Percentiles rank a stretch among this genome's conserved stretches.
Evolutionary conservation across 2,113 vertebrate genomes (phyloP).

Genomic region (Corydoras sp.): DNA sequence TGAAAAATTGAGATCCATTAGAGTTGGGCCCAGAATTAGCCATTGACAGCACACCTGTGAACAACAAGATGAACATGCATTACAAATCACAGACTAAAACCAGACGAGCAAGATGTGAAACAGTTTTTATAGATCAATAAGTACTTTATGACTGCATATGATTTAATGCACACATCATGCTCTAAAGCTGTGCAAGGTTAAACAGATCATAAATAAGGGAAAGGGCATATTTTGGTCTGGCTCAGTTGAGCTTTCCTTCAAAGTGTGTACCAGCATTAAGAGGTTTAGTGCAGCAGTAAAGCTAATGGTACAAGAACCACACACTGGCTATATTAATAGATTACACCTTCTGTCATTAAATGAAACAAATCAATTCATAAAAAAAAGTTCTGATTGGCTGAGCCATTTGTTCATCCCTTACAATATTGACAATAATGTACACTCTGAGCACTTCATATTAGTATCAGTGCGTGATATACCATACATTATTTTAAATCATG

Average conservation of each 20-base stretch:
- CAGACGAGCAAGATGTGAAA: background rate
- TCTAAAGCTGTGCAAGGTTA: constrained; percentile 16
- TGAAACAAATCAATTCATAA: background rate
- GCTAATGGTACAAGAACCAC: background rate
- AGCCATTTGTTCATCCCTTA: no score
- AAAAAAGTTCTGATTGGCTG: background rate
- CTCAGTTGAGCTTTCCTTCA: constrained; percentile 18
- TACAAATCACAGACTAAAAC: constrained; percentile 9
- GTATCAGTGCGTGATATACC: no score
- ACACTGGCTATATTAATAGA: background rate
- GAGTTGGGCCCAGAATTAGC: constrained; percentile 92
- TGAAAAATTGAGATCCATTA: constrained; percentile 96
- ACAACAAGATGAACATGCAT: constrained; percentile 10
- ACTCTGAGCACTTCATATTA: no score
- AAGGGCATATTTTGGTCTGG: constrained; percentile 33
- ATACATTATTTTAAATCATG: no score
- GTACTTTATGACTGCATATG: constrained; percentile 11
- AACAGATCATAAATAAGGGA: background rate
- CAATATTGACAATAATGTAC: no score
- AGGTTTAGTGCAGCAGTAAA: constrained; percentile 38
- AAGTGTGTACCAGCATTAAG: constrained; percentile 52
- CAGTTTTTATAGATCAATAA: constrained; percentile 16
- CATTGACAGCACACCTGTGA: constrained; percentile 88
- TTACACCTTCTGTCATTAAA: background rate
- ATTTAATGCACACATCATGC: constrained; percentile 20